Evolutionary conservation across 37 sponge, comb jelly and placozoan genomes (phyloP), one percentile per base, ranked within the genome.

Genomic region (Halisarca cf. caerulea): DNA sequence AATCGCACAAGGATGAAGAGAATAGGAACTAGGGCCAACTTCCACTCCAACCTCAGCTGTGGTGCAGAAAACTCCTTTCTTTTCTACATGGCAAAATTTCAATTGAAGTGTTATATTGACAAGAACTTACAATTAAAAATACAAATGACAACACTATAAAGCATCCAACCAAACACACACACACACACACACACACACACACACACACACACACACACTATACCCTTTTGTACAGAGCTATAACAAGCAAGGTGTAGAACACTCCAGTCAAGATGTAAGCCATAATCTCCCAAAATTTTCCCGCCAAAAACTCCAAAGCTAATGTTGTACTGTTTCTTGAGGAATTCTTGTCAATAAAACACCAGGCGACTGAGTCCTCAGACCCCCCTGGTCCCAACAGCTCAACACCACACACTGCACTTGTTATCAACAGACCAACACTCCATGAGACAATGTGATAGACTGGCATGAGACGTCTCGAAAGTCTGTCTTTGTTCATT

Each of bases 211-310:
- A 62, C n/a, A n/a, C n/a, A n/a, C n/a, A n/a, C n/a, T n/a, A n/a
- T 6, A 68, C 74, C 40, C 58, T 68, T 51, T 55, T 72, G 34
- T 21, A 57, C 32, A 84, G 24, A 55, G 18, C 45, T 24, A 79
- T 28, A 32, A 25, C 64, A 23, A 83, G 62, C 25, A 32, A 6
- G n/a, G 18, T 17, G 47, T 66, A 69, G 18, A 44, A 83, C 25
- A 82, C 79, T 3, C 73, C 62, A 17, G 80, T 66, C 23, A 78
- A 17, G n/a, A 88, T 47, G 55, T 85, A 88, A 0, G 81, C 73
- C 14, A 85, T 33, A 21, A 91, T 66, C 71, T 88, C 88, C 92
- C 92, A 91, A 30, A 88, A 82, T 44, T 91, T 88, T 32, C 86
- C 86, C 40, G 84, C 84, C 44, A 83, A 3, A 17, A 86, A 32